A percentile compares a stretch with the other conserved stretches of the same genome.
These are phyloP conservation scores for Trachelus troglodyta DNA, from an alignment of 2,888 invertebrate species.

Conservation along the genomic window DNA sequence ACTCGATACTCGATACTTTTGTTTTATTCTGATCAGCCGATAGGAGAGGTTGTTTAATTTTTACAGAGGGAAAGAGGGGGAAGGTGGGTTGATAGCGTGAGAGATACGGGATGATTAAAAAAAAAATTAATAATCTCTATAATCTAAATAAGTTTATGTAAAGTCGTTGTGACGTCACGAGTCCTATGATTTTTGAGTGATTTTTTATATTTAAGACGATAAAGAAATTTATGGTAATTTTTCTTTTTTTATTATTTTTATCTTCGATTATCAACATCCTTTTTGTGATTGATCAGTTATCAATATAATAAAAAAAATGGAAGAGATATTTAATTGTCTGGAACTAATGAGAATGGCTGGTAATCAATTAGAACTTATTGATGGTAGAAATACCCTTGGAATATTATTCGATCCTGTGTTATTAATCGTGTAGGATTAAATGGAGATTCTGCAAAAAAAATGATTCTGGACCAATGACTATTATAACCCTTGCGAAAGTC, in stretches of 20 bases:
- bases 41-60: not conserved
- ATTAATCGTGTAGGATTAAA: not conserved
- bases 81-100: not conserved
- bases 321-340: not conserved
- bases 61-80: not conserved
- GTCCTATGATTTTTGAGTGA: not conserved
- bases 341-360: not conserved
- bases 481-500: constrained; percentile 23
- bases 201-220: not conserved
- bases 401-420: not conserved
- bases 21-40: not conserved
- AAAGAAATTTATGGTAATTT: not conserved
- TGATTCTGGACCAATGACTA: constrained; percentile 27
- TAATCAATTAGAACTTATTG: not conserved
- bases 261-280: not conserved
- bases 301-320: not conserved
- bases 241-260: not conserved
- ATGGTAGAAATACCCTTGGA: not conserved
- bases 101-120: not conserved
- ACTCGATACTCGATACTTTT: not conserved
- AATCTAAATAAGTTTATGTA: too few species aligned
- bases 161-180: too few species aligned
- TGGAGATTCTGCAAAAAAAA: constrained; percentile 16
- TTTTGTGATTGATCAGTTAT: not conserved
- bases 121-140: too few species aligned